Conservation (phyloP, 2,888 invertebrate species). For the Hyles lineata region DNA sequence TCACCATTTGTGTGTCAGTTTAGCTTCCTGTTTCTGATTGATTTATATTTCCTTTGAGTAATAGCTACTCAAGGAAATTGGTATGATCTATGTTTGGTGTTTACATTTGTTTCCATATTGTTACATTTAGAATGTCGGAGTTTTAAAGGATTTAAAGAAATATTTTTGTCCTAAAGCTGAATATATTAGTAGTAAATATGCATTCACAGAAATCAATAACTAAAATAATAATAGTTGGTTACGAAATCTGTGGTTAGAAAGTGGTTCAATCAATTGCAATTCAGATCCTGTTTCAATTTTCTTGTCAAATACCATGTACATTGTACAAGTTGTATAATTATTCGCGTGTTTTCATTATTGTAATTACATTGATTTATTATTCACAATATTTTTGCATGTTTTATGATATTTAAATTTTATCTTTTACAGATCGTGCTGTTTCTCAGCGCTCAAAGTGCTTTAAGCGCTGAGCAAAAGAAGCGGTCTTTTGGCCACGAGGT, state of each 20-base stretch:
- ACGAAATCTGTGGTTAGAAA: background rate
- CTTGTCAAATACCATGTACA: background rate
- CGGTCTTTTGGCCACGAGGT: conserved; percentile 26
- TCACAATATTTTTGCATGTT: background rate
- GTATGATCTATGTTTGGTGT: background rate
- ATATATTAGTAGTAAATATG: too few relatives aligned
- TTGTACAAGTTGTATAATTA: background rate
- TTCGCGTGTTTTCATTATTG: too few relatives aligned
- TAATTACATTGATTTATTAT: background rate
- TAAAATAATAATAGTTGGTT: background rate
- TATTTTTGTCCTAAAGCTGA: too few relatives aligned
- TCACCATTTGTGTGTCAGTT: background rate
- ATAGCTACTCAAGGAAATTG: background rate
- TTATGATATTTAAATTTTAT: background rate
- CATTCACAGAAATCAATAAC: too few relatives aligned
- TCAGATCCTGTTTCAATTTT: background rate
- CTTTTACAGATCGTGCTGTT: conserved; percentile 57
- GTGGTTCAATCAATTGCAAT: background rate
- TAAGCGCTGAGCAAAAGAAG: conserved; percentile 49
- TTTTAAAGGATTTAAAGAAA: background rate
- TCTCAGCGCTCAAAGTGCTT: conserved; percentile 43
- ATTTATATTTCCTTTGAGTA: conserved; percentile 29
- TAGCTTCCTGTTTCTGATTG: conserved; percentile 16
- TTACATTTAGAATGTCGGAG: background rate
- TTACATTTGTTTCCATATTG: background rate